phyloP scores from a whole-genome alignment of 2,888 invertebrate species.

The Lysandra bellargus region DNA sequence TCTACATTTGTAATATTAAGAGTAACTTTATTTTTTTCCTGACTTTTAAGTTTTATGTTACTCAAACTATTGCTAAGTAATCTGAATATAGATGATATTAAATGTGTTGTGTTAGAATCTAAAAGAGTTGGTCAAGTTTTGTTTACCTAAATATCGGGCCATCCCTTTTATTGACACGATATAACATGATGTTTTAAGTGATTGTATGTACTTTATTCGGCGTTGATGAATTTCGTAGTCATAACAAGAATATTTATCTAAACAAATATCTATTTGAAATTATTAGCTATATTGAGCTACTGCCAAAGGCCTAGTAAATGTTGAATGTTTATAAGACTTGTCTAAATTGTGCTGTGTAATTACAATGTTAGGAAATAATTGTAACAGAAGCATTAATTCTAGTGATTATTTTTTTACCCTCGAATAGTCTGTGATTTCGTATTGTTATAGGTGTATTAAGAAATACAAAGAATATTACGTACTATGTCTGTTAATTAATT shows the following conservation, averaged over 20 bases:
- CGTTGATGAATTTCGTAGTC: background rate
- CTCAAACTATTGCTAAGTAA: too few species aligned
- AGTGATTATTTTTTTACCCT: background rate
- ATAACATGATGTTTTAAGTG: background rate
- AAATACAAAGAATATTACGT: background rate
- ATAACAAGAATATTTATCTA: background rate
- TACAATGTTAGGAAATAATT: background rate
- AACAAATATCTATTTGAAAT: background rate
- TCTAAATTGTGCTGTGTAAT: background rate
- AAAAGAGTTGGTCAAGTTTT: too few species aligned
- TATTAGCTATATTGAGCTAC: background rate
- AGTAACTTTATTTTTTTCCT: too few species aligned
- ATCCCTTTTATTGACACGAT: background rate
- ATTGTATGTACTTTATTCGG: too few species aligned
- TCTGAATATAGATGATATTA: too few species aligned
- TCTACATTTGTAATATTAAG: too few species aligned
- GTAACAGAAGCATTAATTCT: background rate
- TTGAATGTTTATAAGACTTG: background rate
- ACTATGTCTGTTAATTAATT: background rate
- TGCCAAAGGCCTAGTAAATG: background rate
- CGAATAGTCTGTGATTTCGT: slow-evolving; percentile 7
- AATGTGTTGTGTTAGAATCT: too few species aligned
- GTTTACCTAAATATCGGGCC: too few species aligned
- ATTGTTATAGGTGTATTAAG: slow-evolving; percentile 1
- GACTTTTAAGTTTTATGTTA: too few species aligned